Base-by-base conservation (phyloP, 2,888 invertebrate species). In the Agapostemon virescens region DNA sequence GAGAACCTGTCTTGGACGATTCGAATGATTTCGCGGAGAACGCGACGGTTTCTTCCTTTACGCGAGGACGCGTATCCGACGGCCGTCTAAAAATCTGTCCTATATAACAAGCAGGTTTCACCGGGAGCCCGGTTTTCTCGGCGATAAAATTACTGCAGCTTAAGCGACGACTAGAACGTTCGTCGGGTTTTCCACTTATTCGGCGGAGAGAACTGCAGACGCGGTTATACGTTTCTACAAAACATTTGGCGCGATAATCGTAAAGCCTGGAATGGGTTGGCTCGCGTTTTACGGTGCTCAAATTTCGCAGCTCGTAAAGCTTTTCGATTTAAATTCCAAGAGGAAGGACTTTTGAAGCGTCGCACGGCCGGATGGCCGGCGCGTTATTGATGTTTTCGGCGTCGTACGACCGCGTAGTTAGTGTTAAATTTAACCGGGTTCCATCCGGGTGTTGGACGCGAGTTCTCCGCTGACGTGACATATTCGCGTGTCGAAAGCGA, bases 401-500 rank as follows among this genome's bases (percentile, higher is more conserved):
- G 69, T 58, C 23, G 64, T 74, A 86, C 58, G 74, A 75, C 74
- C 61, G 66, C 70, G 66, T 49, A 55, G 77, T 85, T 80, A 69
- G 74, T 38, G 82, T 79, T 87, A 87, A 82, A 87, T 85, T 87
- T 87, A 85, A 86, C 84, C 69, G 33, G 15, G 79, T 74, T 64
- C 74, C 26, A 26, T 55, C 52, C 55, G 26, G 26, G 2, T 26
- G 49, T 61, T 38, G 77, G 42, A 61, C 64, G 74, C 70, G 66
- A 15, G 26, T 26, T 26, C 55, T 45, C 73, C 64, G 45, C 63
- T 63, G 67, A 45, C 67, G 70, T 69, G 68, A 55, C 69, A 49
- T 68, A 71, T 69, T 74, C 71, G 76, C 66, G 20, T 69, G 79
- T 64, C 83, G 79, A 78, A 74, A 79, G 69, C 63, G 55, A 58